Evolutionary conservation across 2,888 invertebrate species (phyloP).

Genomic region (Drosophila subquinaria): DNA sequence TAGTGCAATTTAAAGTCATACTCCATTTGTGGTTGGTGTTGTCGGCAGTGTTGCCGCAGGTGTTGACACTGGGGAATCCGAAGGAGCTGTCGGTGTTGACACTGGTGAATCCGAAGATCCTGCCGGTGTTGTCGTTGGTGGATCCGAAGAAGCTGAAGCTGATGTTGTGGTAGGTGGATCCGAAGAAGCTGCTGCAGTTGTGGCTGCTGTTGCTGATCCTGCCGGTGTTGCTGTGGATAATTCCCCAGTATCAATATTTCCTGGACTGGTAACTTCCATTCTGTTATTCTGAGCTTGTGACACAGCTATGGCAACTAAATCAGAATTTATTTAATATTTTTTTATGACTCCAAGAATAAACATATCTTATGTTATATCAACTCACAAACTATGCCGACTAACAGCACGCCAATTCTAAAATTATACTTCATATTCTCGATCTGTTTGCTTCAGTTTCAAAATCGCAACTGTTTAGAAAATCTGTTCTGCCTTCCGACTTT

Average conservation of each 20-base stretch:
- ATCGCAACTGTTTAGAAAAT: slow-evolving; percentile 3
- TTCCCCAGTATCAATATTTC: no score
- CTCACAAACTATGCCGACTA: slow-evolving; percentile 29
- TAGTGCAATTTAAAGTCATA: slow-evolving; percentile 1
- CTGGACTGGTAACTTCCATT: no score
- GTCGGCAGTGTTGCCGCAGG: not conserved
- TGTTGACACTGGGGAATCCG: not conserved
- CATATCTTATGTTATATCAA: not conserved
- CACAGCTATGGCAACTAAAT: not conserved
- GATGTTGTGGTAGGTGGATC: not conserved
- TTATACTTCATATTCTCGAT: not conserved
- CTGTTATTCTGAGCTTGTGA: not conserved
- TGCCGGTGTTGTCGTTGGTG: not conserved
- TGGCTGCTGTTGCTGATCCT: not conserved
- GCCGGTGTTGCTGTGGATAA: not conserved
- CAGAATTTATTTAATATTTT: not conserved
- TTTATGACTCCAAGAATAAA: not conserved
- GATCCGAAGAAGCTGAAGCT: no score
- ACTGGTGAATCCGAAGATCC: not conserved
- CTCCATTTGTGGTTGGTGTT: slow-evolving; percentile 3
- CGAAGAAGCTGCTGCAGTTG: no score
- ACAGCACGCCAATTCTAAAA: not conserved
- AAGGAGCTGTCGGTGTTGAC: not conserved
- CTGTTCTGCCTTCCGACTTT: slow-evolving; percentile 2
- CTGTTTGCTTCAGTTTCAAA: slow-evolving; percentile 3